These are phyloP conservation scores for Eulemur rubriventer DNA, from an alignment of 2,797 vertebrate genomes.

Conservation along the genomic window DNA sequence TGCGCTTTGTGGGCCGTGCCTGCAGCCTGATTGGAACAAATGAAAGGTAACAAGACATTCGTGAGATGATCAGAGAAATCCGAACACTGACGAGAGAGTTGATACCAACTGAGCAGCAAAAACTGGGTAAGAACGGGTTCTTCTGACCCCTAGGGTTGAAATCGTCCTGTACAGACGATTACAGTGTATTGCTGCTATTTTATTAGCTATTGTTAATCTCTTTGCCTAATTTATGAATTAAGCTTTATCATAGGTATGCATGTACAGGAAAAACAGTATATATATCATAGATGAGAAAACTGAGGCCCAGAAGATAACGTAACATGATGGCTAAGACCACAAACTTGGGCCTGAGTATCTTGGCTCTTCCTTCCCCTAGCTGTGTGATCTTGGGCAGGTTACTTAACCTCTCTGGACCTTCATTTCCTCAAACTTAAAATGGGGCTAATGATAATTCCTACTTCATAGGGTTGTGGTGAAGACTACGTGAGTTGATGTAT, in stretches of 20 bases:
- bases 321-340: neutral
- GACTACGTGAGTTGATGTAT: neutral
- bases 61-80: neutral
- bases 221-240: neutral
- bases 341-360: neutral
- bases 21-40: neutral
- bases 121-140: neutral
- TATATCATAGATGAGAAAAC: neutral
- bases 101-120: neutral
- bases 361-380: neutral
- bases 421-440: neutral
- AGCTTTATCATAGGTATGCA: neutral
- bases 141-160: neutral
- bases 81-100: neutral
- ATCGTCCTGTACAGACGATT: neutral
- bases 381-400: neutral
- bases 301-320: neutral
- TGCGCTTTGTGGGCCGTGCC: accelerated
- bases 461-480: no score
- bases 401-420: neutral
- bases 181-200: neutral
- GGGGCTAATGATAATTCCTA: neutral
- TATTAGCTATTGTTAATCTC: neutral
- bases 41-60: neutral
- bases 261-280: neutral